phyloP scores from a whole-genome alignment of 2,888 invertebrate species.

The Rhopalosiphum nymphaeae region DNA sequence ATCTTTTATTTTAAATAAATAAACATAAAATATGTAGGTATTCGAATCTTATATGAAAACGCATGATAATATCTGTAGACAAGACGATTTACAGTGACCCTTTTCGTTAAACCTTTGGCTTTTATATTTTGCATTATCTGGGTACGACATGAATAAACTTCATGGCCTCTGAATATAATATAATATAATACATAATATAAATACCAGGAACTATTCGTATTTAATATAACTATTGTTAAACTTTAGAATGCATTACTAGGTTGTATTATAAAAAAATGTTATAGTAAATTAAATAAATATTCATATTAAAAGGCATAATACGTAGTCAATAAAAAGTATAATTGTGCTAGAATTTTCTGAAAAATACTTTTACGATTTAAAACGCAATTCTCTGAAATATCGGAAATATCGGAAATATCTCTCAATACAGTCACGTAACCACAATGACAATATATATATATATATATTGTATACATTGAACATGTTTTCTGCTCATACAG shows the following conservation, averaged over 20 bases:
- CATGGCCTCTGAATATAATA: background rate
- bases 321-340: background rate
- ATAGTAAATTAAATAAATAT: background rate
- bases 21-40: conserved; percentile 8
- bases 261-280: background rate
- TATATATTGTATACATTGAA: background rate
- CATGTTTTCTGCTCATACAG: background rate
- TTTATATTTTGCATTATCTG: background rate
- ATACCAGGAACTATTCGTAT: background rate
- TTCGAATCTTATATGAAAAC: conserved; percentile 21
- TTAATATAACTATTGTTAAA: background rate
- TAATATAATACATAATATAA: background rate
- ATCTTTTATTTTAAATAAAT: conserved; percentile 21
- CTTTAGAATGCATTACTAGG: background rate
- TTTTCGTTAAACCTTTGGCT: background rate
- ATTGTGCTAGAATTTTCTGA: background rate
- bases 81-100: conserved; percentile 23
- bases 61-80: background rate
- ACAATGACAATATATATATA: background rate
- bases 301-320: background rate
- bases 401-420: background rate
- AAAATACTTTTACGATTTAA: background rate
- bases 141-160: background rate
- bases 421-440: conserved; percentile 18
- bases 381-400: too few relatives aligned